A percentile compares a stretch with the other conserved stretches of the same genome.
phyloP scores from a whole-genome alignment of 2,797 vertebrate species.

The Bradypodion pumilum region DNA sequence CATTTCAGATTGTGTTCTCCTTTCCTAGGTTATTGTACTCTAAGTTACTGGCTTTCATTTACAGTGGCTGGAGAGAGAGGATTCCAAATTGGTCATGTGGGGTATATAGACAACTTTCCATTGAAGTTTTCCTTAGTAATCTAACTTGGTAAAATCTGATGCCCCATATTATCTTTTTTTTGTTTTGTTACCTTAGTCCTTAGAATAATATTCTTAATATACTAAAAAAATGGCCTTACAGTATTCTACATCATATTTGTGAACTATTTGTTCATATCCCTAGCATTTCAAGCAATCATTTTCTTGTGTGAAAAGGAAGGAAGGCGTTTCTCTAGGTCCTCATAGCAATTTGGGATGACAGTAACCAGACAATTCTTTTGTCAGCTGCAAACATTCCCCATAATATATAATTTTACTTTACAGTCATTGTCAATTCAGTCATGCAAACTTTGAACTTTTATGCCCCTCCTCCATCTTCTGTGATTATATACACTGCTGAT shows the following conservation, averaged over 20 bases:
- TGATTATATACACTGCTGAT: slow-evolving; percentile 28
- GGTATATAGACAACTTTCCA: background rate
- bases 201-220: background rate
- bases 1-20: too few species aligned
- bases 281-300: background rate
- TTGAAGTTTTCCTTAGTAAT: background rate
- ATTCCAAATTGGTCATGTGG: background rate
- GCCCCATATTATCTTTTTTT: background rate
- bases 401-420: background rate
- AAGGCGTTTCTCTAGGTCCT: background rate
- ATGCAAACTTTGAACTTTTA: background rate
- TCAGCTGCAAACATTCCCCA: background rate
- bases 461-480: background rate
- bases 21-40: too few species aligned
- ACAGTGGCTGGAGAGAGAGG: background rate
- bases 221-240: background rate
- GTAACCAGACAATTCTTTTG: background rate
- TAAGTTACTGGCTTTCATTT: background rate
- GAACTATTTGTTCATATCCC: background rate
- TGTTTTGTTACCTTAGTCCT: background rate
- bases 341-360: background rate
- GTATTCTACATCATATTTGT: background rate
- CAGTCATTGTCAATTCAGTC: background rate
- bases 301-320: background rate
- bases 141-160: background rate